Evolutionary conservation across 2,113 vertebrate genomes (phyloP).

Genomic region (Planiliza haematocheilus): DNA sequence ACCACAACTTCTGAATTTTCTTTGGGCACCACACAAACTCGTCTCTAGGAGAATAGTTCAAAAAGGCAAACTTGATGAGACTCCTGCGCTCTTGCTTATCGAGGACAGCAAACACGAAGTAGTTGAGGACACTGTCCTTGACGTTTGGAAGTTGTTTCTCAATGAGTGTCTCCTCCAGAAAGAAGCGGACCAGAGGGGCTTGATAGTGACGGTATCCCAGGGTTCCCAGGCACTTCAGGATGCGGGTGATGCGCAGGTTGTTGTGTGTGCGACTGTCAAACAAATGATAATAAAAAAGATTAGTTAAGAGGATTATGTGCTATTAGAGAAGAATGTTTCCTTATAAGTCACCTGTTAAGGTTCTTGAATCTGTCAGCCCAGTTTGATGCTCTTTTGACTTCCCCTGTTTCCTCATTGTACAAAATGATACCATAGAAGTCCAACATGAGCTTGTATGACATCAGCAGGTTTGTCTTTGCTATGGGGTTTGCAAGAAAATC

Average conservation of each 20-base stretch:
- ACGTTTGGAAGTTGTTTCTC: conserved; percentile 74
- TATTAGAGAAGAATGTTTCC: not conserved
- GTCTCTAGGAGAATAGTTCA: conserved; percentile 72
- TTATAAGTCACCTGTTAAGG: conserved; percentile 83
- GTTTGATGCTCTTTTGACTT: conserved; percentile 80
- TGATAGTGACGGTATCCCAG: conserved; percentile 89
- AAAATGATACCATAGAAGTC: conserved; percentile 91
- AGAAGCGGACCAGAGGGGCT: conserved; percentile 90
- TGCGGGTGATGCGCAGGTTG: conserved; percentile 92
- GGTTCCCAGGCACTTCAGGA: conserved; percentile 93
- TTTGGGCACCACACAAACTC: conserved; percentile 90
- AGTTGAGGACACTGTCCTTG: conserved; percentile 90
- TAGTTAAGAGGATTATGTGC: not conserved
- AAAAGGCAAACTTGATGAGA: conserved; percentile 87
- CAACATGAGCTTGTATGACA: conserved; percentile 94
- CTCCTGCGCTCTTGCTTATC: conserved; percentile 79
- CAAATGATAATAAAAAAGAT: not conserved
- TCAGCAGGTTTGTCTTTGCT: conserved; percentile 80
- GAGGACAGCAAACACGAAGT: conserved; percentile 91
- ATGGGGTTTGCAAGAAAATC: conserved; percentile 73
- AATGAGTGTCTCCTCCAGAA: conserved; percentile 89
- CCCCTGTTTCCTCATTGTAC: conserved; percentile 73
- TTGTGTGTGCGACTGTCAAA: conserved; percentile 87
- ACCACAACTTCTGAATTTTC: conserved; percentile 75
- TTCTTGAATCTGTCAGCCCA: conserved; percentile 87